phyloP scores from a whole-genome alignment of 2,797 vertebrate genomes.

The Anisognathus igniventris region DNA sequence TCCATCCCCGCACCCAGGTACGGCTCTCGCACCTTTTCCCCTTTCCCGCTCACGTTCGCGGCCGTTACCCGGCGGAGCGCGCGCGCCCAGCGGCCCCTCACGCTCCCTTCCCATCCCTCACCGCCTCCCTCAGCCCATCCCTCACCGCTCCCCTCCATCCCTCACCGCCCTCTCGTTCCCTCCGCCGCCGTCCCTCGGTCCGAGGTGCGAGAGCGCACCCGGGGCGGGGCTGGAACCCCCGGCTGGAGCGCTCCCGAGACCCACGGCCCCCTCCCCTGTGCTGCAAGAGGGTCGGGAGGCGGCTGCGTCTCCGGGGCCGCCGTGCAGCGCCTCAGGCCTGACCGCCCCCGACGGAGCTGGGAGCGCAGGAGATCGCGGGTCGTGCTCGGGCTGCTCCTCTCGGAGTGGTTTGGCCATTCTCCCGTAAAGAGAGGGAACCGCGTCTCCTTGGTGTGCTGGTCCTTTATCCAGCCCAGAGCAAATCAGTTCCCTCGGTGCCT shows the following conservation, averaged over 20 bases:
- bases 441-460: not conserved
- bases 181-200: not conserved
- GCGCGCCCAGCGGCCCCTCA: not conserved
- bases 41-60: not conserved
- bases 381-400: rapidly evolving
- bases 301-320: not conserved
- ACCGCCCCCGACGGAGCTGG: rapidly evolving
- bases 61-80: not conserved
- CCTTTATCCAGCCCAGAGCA: not conserved
- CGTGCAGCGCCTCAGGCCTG: not conserved
- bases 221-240: rapidly evolving
- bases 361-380: rapidly evolving
- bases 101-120: not conserved
- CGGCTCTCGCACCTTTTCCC: rapidly evolving
- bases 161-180: not conserved
- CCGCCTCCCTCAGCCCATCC: too few relatives aligned
- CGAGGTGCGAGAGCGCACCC: too few relatives aligned
- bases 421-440: rapidly evolving
- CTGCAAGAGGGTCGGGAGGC: not conserved
- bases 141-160: not conserved
- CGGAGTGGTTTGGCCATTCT: rapidly evolving
- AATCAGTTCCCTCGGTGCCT: not conserved
- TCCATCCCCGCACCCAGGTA: not conserved
- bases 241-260: not conserved
- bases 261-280: rapidly evolving